A percentile compares a stretch with the other conserved stretches of the same genome.
phyloP scores from a whole-genome alignment of 1,140 invertebrate species.

The Helicoverpa armigera region DNA sequence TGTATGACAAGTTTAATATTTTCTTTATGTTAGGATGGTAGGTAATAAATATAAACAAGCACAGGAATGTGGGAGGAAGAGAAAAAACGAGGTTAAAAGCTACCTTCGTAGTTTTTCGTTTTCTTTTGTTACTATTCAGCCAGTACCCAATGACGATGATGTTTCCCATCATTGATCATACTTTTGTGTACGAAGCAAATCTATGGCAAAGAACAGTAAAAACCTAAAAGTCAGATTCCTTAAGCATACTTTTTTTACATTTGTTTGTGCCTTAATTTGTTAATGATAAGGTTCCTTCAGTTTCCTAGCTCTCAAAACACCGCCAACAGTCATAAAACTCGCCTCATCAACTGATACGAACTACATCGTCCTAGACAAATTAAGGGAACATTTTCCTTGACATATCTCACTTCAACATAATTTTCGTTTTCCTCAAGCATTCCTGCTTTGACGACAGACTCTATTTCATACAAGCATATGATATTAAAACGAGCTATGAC shows the following conservation, averaged over 20 bases:
- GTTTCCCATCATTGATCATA: too few relatives aligned
- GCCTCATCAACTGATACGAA: not conserved
- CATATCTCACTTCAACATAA: slow-evolving; percentile 5
- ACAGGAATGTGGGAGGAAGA: not conserved
- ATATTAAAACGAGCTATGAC: slow-evolving; percentile 38
- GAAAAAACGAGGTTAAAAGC: not conserved
- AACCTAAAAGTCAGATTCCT: too few relatives aligned
- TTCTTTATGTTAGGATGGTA: not conserved
- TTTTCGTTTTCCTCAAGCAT: slow-evolving; percentile 2
- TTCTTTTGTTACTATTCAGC: too few relatives aligned
- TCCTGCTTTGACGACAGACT: slow-evolving; percentile 10
- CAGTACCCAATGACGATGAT: too few relatives aligned
- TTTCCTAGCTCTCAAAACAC: too few relatives aligned
- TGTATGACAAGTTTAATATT: slow-evolving; percentile 32
- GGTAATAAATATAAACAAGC: slow-evolving; percentile 5
- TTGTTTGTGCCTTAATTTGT: too few relatives aligned
- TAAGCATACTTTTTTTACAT: too few relatives aligned
- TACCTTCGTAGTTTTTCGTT: too few relatives aligned
- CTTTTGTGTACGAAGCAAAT: too few relatives aligned
- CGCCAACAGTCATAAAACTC: too few relatives aligned
- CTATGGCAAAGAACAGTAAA: too few relatives aligned
- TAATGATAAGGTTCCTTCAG: too few relatives aligned
- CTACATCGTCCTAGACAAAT: not conserved
- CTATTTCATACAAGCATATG: slow-evolving; percentile 15
- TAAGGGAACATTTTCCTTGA: slow-evolving; percentile 9